These are phyloP conservation scores for Neotoxoptera formosana DNA, from an alignment of 1,140 invertebrate genomes.

Conservation along the genomic window DNA sequence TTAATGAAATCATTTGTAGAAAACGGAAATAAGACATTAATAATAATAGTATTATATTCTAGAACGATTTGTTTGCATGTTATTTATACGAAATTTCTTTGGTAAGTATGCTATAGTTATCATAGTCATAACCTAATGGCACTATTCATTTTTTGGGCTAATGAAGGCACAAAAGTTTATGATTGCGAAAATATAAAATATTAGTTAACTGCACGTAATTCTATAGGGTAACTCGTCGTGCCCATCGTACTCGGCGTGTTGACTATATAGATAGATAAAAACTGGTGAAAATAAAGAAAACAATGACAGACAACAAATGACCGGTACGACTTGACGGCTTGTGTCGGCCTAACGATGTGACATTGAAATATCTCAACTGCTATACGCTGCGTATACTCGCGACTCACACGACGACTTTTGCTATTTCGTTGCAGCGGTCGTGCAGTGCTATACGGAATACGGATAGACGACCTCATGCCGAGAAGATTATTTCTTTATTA, in stretches of 20 bases:
- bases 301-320: not conserved
- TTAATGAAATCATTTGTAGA: slow-evolving; percentile 32
- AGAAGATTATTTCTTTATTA: not conserved
- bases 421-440: not conserved
- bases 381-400: not conserved
- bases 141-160: not conserved
- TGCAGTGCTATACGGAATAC: not conserved
- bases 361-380: slow-evolving; percentile 30
- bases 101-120: not conserved
- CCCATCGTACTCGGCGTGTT: not conserved
- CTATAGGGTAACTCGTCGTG: not conserved
- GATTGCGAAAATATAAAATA: not conserved
- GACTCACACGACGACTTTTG: slow-evolving; percentile 41
- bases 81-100: not conserved
- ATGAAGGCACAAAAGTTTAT: not conserved
- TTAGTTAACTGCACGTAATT: not conserved
- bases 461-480: slow-evolving; percentile 40
- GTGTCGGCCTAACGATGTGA: slow-evolving; percentile 12
- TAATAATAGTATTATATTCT: not conserved
- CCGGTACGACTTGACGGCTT: not conserved
- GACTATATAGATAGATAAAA: not conserved
- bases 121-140: not conserved
- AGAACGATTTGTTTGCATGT: not conserved
- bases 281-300: not conserved
- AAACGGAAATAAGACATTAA: not conserved